phyloP scores from a whole-genome alignment of 2,888 invertebrate species.

The Coronaproctus castanopsis region DNA sequence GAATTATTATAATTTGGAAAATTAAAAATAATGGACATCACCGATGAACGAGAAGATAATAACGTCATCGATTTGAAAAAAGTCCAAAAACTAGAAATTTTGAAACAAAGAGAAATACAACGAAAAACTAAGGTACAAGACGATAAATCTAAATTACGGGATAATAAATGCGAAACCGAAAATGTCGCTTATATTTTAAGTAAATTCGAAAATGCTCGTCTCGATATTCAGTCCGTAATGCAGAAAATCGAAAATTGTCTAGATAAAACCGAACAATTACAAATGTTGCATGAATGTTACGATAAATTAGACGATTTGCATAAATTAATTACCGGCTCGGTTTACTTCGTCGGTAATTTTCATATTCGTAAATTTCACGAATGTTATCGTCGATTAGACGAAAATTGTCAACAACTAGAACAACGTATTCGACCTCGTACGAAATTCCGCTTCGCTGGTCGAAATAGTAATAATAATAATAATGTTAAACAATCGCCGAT shows the following conservation, averaged over 20 bases:
- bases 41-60: too few relatives aligned
- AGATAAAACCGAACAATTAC: slow-evolving; percentile 7
- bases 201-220: slow-evolving; percentile 4
- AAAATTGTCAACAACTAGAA: slow-evolving; percentile 4
- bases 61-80: not conserved
- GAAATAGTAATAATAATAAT: not conserved
- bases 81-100: slow-evolving; percentile 6
- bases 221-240: slow-evolving; percentile 1
- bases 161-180: slow-evolving; percentile 1
- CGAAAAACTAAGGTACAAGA: not conserved
- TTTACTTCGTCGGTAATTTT: slow-evolving; percentile 6
- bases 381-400: slow-evolving; percentile 7
- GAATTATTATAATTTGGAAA: too few relatives aligned
- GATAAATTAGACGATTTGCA: slow-evolving; percentile 11
- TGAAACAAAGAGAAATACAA: slow-evolving; percentile 6
- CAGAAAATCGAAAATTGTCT: slow-evolving; percentile 7
- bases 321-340: slow-evolving; percentile 7
- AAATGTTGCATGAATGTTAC: slow-evolving; percentile 9
- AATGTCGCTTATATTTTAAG: slow-evolving; percentile 2
- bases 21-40: too few relatives aligned
- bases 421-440: slow-evolving; percentile 7
- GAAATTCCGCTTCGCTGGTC: slow-evolving; percentile 7
- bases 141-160: not conserved
- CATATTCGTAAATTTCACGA: slow-evolving; percentile 8
- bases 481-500: not conserved